phyloP scores from a whole-genome alignment of 2,113 vertebrate genomes.

The Cheirogaleus medius region DNA sequence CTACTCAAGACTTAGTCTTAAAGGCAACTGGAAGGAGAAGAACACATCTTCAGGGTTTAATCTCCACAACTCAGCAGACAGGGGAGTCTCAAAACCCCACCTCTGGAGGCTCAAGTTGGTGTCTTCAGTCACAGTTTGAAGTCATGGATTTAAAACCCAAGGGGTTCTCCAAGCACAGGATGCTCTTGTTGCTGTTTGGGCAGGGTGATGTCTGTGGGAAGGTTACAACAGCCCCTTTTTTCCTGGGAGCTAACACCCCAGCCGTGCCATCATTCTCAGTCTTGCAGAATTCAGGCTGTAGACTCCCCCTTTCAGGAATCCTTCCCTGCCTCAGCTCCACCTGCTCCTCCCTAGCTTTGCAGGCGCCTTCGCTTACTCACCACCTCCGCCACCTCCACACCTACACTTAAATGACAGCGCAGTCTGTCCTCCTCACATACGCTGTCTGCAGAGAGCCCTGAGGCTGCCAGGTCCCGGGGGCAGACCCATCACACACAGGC shows the following conservation, averaged over 20 bases:
- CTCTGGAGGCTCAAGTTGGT: not conserved
- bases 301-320: accelerated
- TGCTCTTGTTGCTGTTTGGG: not conserved
- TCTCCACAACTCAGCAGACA: not conserved
- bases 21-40: not conserved
- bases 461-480: not conserved
- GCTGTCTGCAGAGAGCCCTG: not conserved
- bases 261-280: accelerated
- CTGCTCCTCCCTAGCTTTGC: not conserved
- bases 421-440: accelerated
- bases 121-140: not conserved
- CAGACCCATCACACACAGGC: not conserved
- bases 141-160: not conserved
- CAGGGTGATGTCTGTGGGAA: not conserved
- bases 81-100: not conserved
- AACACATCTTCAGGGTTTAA: not conserved
- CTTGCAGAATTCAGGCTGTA: not conserved
- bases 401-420: no score
- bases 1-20: not conserved
- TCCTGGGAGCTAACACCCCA: accelerated
- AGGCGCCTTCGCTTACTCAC: accelerated
- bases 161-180: accelerated
- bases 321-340: not conserved
- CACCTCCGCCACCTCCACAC: accelerated
- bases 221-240: no score